Evolutionary conservation across 2,113 vertebrate species (phyloP), one percentile per base, ranked within the genome.

Genomic region (Speoplatyrhinus poulsoni): DNA sequence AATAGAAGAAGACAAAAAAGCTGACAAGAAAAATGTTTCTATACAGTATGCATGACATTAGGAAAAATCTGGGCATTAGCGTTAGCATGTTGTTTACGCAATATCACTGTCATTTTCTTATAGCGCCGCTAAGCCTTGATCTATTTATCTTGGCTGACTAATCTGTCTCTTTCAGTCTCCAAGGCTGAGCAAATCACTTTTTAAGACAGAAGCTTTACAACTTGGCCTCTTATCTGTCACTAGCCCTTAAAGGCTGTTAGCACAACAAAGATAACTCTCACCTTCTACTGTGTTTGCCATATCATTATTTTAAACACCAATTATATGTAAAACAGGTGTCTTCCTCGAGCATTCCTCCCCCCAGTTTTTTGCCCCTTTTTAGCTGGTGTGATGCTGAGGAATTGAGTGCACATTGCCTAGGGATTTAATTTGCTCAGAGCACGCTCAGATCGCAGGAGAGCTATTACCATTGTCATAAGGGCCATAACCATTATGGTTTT

Each of bases 101-200:
- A 61, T 77, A 56, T 62, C 67, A 62, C 36, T 69, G 65, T 79
- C 81, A 67, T 77, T 79, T 76, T 47, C 70, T 69, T 64, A 76
- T 84, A 41, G 26, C 26, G 2, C 26, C 26, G 26, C 26, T 26
- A 41, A 41, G 4, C 36, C 36, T 8, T 41, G 4, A 41, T 41
- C 36, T 11, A 11, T 11, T 70, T 74, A 69, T 79, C 55, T 65
- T 57, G 66, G 63, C 54, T 57, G 54, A 65, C 75, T 87, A 80
- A 83, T 81, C 75, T 73, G 56, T 80, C 83, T 58, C 84, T 3
- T 1, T 67, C 76, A 71, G 70, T 55, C 59, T 64, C 53, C 73
- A 65, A 73, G 62, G 77, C 71, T 47, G 69, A 69, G 67, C 72
- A 81, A 86, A 89, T 86, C 79, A 68, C 76, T 79, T 83, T 82